Evolutionary conservation across 37 sponge, comb jelly and placozoan species (phyloP).

Genomic region (Crambe crambe): DNA sequence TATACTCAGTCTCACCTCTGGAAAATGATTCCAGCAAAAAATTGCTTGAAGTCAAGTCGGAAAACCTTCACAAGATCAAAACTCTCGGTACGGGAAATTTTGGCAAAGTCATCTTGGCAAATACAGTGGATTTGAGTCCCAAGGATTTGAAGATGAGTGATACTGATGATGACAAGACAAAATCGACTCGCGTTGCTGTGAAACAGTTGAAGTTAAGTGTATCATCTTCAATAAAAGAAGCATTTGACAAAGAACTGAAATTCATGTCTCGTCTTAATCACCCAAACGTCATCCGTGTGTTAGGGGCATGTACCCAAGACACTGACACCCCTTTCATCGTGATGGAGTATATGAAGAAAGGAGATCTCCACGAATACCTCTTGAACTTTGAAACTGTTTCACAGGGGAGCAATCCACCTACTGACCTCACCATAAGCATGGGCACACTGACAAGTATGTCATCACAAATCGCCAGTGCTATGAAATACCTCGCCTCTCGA

Average conservation of each 20-base stretch:
- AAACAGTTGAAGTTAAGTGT: slow-evolving; percentile 41
- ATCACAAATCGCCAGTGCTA: slow-evolving; percentile 70
- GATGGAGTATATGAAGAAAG: slow-evolving; percentile 76
- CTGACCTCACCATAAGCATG: slow-evolving; percentile 10
- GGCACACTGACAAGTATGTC: slow-evolving; percentile 40
- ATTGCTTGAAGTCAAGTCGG: background rate
- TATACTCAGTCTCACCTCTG: slow-evolving; percentile 42
- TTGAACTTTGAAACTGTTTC: slow-evolving; percentile 13
- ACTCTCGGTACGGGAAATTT: slow-evolving; percentile 6
- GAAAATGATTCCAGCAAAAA: background rate
- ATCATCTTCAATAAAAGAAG: slow-evolving; percentile 2
- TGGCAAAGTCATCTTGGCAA: slow-evolving; percentile 23
- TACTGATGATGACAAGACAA: slow-evolving; percentile 16
- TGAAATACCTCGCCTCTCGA: slow-evolving; percentile 73
- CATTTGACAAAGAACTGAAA: slow-evolving; percentile 52
- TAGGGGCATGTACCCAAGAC: slow-evolving; percentile 49
- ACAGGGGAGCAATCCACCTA: background rate
- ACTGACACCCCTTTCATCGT: slow-evolving; percentile 32
- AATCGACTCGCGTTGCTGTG: slow-evolving; percentile 35
- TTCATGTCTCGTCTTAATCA: slow-evolving; percentile 64
- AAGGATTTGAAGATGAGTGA: slow-evolving; percentile 39
- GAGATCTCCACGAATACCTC: slow-evolving; percentile 68
- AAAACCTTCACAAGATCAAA: slow-evolving; percentile 1
- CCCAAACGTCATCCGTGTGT: slow-evolving; percentile 48
- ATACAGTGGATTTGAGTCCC: slow-evolving; percentile 42